A percentile compares a stretch with the other conserved stretches of the same genome.
phyloP scores from a whole-genome alignment of 2,113 vertebrate genomes.

The Pseudonaja textilis region DNA sequence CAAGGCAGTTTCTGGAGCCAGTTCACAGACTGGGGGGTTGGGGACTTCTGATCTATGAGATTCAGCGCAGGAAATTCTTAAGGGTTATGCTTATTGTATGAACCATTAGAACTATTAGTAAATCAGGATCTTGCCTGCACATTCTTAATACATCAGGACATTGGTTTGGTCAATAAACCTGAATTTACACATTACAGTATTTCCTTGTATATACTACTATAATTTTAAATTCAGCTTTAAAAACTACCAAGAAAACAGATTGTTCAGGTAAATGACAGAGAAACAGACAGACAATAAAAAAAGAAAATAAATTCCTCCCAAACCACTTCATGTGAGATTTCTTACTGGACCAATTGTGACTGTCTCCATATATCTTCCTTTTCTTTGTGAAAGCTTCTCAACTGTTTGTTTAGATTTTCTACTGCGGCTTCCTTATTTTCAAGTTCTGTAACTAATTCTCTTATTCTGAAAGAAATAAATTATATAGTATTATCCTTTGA shows the following conservation, averaged over 20 bases:
- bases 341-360: slow-evolving; percentile 75
- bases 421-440: slow-evolving; percentile 69
- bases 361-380: slow-evolving; percentile 67
- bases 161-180: background rate
- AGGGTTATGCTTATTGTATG: background rate
- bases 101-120: background rate
- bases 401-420: slow-evolving; percentile 57
- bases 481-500: slow-evolving; percentile 2
- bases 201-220: background rate
- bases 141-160: background rate
- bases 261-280: background rate
- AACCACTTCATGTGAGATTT: background rate
- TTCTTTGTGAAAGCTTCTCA: slow-evolving; percentile 62
- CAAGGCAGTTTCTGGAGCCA: background rate
- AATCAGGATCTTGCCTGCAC: background rate
- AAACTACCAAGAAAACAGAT: background rate
- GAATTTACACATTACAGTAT: background rate
- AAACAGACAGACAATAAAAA: background rate
- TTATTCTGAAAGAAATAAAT: slow-evolving; percentile 65
- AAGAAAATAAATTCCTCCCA: background rate
- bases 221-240: background rate
- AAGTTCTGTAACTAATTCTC: slow-evolving; percentile 62
- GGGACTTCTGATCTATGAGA: background rate
- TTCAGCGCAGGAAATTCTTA: background rate
- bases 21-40: background rate